Evolutionary conservation across 2,113 vertebrate species (phyloP).

Genomic region (Otocyon megalotis): DNA sequence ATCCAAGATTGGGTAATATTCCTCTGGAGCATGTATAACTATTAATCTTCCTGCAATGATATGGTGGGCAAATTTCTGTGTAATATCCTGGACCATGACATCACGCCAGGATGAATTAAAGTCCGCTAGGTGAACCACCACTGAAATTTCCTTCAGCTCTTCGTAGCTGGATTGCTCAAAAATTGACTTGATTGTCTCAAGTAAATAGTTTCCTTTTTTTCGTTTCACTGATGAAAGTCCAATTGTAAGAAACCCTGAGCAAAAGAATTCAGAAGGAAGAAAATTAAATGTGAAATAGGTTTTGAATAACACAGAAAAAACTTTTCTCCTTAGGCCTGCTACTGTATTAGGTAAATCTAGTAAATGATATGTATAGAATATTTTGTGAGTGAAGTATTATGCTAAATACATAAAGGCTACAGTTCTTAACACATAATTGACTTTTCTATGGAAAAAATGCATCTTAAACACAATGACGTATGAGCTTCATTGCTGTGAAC

Average conservation of each 20-base stretch:
- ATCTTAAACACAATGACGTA: slow-evolving; percentile 22
- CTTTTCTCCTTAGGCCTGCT: neutral
- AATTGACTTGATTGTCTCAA: slow-evolving; percentile 97
- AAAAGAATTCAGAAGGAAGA: slow-evolving; percentile 77
- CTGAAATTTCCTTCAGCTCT: slow-evolving; percentile 96
- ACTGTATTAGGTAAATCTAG: slow-evolving; percentile 34
- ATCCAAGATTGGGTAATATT: slow-evolving; percentile 95
- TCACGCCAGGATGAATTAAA: slow-evolving; percentile 96
- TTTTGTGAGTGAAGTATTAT: neutral
- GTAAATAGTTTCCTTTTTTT: slow-evolving; percentile 96
- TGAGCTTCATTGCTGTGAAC: neutral
- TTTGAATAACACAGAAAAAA: neutral
- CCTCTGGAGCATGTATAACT: slow-evolving; percentile 97
- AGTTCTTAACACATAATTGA: neutral
- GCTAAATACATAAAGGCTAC: neutral
- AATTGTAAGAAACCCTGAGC: slow-evolving; percentile 95
- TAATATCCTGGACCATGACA: slow-evolving; percentile 95
- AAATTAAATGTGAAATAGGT: slow-evolving; percentile 47
- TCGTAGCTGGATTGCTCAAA: slow-evolving; percentile 99
- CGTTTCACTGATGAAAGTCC: slow-evolving; percentile 97
- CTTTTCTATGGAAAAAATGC: slow-evolving; percentile 8
- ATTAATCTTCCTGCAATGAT: slow-evolving; percentile 96
- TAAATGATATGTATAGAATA: slow-evolving; percentile 40
- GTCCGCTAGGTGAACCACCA: slow-evolving; percentile 97
- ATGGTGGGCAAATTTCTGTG: slow-evolving; percentile 97